Percentiles rank a stretch among this genome's conserved stretches.
Conservation (phyloP, 1,140 invertebrate species). For the Zaprionus ghesquierei region DNA sequence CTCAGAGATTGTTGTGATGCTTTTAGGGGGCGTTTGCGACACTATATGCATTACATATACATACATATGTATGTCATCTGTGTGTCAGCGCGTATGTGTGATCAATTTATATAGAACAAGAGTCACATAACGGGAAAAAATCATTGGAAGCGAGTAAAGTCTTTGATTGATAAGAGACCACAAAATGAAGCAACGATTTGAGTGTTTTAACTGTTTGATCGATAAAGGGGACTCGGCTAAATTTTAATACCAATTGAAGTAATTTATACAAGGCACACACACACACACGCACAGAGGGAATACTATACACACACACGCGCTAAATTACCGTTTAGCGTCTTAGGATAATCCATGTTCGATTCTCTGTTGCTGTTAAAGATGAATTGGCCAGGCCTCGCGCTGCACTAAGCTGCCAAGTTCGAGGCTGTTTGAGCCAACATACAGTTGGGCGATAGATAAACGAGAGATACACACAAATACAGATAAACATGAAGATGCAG, state of each 20-base stretch:
- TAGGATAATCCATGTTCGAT: constrained; percentile 66
- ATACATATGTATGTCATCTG: not conserved
- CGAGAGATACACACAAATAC: not conserved
- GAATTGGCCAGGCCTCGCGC: constrained; percentile 19
- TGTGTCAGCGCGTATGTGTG: not conserved
- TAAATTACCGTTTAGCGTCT: constrained; percentile 65
- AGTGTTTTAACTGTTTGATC: constrained; percentile 63
- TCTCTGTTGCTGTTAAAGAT: not conserved
- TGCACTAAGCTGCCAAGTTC: constrained; percentile 65
- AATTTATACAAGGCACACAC: constrained; percentile 51
- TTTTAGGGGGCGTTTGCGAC: constrained; percentile 21
- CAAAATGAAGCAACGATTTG: constrained; percentile 33
- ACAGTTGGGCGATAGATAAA: not conserved
- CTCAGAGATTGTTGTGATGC: not conserved
- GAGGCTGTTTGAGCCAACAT: constrained; percentile 12
- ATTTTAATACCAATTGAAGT: constrained; percentile 38
- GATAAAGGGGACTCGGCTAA: constrained; percentile 44
- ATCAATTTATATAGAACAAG: not conserved
- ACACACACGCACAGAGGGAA: not conserved
- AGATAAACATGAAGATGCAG: not conserved
- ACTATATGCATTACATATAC: not conserved
- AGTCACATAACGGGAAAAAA: not conserved
- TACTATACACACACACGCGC: not conserved
- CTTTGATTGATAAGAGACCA: constrained; percentile 15
- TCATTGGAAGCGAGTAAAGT: not conserved